A percentile compares a stretch with the other conserved stretches of the same genome.
These are phyloP conservation scores for Pachyuromys duprasi DNA, from an alignment of 2,797 vertebrate genomes.

Conservation along the genomic window DNA sequence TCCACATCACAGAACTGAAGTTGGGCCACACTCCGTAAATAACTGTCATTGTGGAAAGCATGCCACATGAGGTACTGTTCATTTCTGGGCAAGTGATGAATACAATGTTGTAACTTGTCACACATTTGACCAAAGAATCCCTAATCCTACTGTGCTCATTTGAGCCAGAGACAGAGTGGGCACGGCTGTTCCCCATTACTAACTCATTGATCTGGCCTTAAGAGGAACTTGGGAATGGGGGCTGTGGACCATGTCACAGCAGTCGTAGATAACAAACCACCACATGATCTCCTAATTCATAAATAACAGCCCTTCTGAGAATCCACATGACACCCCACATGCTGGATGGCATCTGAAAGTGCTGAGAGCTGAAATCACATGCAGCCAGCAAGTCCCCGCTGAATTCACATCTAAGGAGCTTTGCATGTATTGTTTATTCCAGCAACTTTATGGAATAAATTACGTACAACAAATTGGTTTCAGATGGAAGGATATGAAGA, in stretches of 20 bases:
- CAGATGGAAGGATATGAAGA: conserved; percentile 81
- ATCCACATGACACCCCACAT: conserved; percentile 52
- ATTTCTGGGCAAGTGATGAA: conserved; percentile 50
- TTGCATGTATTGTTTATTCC: conserved; percentile 82
- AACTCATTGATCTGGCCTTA: conserved; percentile 36
- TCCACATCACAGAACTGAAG: conserved; percentile 7
- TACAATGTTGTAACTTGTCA: conserved; percentile 40
- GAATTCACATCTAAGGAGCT: conserved; percentile 78
- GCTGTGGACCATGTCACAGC: not conserved
- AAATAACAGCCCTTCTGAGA: conserved; percentile 68
- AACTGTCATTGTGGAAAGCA: conserved; percentile 27
- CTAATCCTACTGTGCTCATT: conserved; percentile 36
- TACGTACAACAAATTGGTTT: conserved; percentile 80
- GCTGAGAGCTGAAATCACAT: conserved; percentile 72
- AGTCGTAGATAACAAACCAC: conserved; percentile 55
- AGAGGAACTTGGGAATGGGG: conserved; percentile 60
- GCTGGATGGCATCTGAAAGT: conserved; percentile 72
- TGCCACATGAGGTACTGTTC: not conserved
- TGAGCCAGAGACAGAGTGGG: not conserved
- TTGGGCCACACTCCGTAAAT: conserved; percentile 10
- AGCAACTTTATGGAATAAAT: conserved; percentile 83
- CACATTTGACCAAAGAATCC: conserved; percentile 33
- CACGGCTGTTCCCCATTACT: conserved; percentile 51
- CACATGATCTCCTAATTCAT: conserved; percentile 61
- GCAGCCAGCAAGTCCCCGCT: conserved; percentile 60